Percentiles rank a stretch among this genome's conserved stretches.
Conservation (phyloP, 1,140 invertebrate genomes). For the Drosophila azteca region DNA sequence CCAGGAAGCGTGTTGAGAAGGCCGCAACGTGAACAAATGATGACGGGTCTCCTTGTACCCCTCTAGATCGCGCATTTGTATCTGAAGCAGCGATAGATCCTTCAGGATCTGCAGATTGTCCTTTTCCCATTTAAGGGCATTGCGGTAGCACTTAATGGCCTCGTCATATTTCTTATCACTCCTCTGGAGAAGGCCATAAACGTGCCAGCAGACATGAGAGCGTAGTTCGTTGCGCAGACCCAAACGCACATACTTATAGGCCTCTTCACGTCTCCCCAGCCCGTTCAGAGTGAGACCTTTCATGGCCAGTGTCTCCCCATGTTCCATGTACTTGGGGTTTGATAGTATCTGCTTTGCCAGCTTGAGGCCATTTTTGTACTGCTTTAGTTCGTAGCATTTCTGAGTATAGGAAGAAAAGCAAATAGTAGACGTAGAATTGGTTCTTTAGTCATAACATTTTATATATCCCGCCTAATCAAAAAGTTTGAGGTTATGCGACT, state of each 20-base stretch:
- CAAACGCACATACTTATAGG: slow-evolving; percentile 97
- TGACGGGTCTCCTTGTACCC: slow-evolving; percentile 99
- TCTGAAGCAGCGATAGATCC: slow-evolving; percentile 98
- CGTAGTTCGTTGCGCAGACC: slow-evolving; percentile 98
- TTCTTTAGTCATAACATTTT: neutral
- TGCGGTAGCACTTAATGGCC: slow-evolving; percentile 99
- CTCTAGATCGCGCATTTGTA: slow-evolving; percentile 99
- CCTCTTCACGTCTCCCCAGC: slow-evolving; percentile 98
- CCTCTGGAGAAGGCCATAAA: slow-evolving; percentile 97
- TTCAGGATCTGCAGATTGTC: slow-evolving; percentile 99
- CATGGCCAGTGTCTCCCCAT: slow-evolving; percentile 99
- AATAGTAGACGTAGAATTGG: no score
- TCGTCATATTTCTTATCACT: slow-evolving; percentile 99
- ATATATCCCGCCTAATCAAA: slow-evolving; percentile 16
- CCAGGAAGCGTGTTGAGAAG: slow-evolving; percentile 98
- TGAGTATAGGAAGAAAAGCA: slow-evolving; percentile 85
- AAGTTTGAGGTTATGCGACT: slow-evolving; percentile 70
- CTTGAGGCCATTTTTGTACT: slow-evolving; percentile 99
- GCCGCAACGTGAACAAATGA: slow-evolving; percentile 97
- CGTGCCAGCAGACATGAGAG: slow-evolving; percentile 99
- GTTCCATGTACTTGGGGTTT: slow-evolving; percentile 98
- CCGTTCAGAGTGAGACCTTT: slow-evolving; percentile 99
- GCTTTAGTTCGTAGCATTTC: slow-evolving; percentile 99
- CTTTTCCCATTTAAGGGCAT: slow-evolving; percentile 99
- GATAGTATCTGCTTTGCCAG: slow-evolving; percentile 99